Evolutionary conservation across 1,140 invertebrate genomes (phyloP).

Genomic region (Daktulosphaira vitifoliae): DNA sequence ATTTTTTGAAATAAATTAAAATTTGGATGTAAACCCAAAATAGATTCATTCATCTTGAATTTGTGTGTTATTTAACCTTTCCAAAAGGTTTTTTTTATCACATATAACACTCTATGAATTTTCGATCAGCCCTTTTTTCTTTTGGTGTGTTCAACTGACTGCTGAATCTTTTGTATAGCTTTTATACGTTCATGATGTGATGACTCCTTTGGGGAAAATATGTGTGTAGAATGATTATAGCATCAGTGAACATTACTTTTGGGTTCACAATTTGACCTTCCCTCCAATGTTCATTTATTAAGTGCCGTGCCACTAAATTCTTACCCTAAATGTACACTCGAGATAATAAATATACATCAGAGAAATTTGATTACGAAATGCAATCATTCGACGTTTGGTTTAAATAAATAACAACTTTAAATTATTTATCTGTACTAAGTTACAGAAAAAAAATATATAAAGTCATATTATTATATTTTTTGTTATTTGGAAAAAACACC

Average conservation of each 20-base stretch:
- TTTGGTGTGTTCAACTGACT: neutral
- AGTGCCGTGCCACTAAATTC: neutral
- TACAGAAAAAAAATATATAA: too few species aligned
- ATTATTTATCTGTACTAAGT: too few species aligned
- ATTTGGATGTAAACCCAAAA: constrained; percentile 6
- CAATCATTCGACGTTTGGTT: too few species aligned
- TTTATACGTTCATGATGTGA: neutral
- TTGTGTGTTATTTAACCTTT: neutral
- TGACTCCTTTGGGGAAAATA: neutral
- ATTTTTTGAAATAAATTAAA: constrained; percentile 30
- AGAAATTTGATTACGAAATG: too few species aligned
- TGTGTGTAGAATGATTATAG: neutral
- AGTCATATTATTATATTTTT: too few species aligned
- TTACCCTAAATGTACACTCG: too few species aligned
- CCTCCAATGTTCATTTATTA: too few species aligned
- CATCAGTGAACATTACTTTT: neutral
- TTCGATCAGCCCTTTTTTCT: constrained; percentile 14
- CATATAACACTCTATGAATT: constrained; percentile 9
- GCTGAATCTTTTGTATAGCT: neutral
- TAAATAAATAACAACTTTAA: too few species aligned
- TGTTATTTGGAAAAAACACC: too few species aligned
- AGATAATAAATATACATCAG: too few species aligned
- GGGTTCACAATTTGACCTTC: neutral
- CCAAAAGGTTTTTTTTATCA: constrained; percentile 1
- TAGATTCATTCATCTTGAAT: constrained; percentile 1